Conservation (phyloP, 2,888 invertebrate genomes). For the Hemithea aestivaria region DNA sequence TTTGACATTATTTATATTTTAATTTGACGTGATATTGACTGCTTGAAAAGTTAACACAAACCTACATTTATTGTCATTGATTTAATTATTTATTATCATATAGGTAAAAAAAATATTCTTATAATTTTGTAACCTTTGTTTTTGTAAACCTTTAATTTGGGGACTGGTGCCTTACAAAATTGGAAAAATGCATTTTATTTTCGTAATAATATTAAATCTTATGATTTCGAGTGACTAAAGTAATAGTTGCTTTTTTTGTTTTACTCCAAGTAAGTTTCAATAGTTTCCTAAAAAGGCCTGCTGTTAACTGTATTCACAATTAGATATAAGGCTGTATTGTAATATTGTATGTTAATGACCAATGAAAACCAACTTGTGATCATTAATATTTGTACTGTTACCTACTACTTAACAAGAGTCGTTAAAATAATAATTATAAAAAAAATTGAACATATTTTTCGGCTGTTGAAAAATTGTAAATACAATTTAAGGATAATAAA, state of each 20-base stretch:
- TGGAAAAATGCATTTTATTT: constrained; percentile 17
- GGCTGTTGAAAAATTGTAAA: constrained; percentile 80
- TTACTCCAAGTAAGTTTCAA: too few relatives aligned
- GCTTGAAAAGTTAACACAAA: constrained; percentile 57
- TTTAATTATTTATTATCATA: too few relatives aligned
- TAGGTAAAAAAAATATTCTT: too few relatives aligned
- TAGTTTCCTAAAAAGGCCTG: constrained; percentile 62
- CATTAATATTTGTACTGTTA: constrained; percentile 81
- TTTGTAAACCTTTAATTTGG: constrained; percentile 26
- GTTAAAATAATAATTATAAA: constrained; percentile 75
- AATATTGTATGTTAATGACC: constrained; percentile 79
- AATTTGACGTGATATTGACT: constrained; percentile 49
- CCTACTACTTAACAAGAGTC: constrained; percentile 80
- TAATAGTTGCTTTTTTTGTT: too few relatives aligned
- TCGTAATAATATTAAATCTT: constrained; percentile 4
- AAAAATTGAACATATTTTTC: constrained; percentile 79
- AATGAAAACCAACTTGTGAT: constrained; percentile 81
- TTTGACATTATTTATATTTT: constrained; percentile 61
- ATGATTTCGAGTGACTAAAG: constrained; percentile 22
- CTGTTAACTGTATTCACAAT: constrained; percentile 70
- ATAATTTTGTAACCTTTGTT: constrained; percentile 12
- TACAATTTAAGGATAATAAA: constrained; percentile 79
- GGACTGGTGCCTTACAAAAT: constrained; percentile 39
- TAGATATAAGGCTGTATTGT: constrained; percentile 71
- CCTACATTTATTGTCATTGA: too few relatives aligned